Evolutionary conservation across 2,113 vertebrate genomes (phyloP), one percentile per base, ranked within the genome.

Genomic region (Cichladusa arquata): DNA sequence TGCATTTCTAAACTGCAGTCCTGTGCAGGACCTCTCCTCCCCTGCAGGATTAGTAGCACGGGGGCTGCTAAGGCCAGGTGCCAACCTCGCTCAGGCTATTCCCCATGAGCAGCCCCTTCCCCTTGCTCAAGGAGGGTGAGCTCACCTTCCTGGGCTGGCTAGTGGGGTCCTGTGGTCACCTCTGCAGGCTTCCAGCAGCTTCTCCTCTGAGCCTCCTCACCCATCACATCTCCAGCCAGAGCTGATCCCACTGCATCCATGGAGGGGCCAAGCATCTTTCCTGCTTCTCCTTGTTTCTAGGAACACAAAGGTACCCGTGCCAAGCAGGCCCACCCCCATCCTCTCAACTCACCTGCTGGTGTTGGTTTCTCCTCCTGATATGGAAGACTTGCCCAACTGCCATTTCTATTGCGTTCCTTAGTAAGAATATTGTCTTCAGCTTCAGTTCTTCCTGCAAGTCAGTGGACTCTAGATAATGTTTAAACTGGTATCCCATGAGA

Each of bases 121-220:
- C 33, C 44, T 82, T 0, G 0, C 8, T 51, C 6, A 0, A 45
- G 22, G 57, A 25, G 61, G 24, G 24, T 34, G 62, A 91, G 18
- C 57, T 76, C 53, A 64, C 72, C 76, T 80, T 16, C 61, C 57
- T 0, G 3, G 53, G 36, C 26, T 60, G 74, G 73, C 67, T 12
- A 0, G 0, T 5, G 33, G 48, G 11, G 7, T 81, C 50, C 86
- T 40, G 28, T 0, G 5, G 12, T 44, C 33, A 42, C 20, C 53
- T 72, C 48, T 5, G 19, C 1, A 1, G 50, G 57, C 64, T 53
- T 64, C 64, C 71, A 47, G 44, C 1, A 3, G 16, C 48, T 45
- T 50, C 51, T 77, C 33, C 36, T 70, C 76, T 61, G 26, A 71
- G 53, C 3, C 2, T n/a, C 24, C 36, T 25, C 1, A 1, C 0